A percentile compares a stretch with the other conserved stretches of the same genome.
Evolutionary conservation across 2,888 invertebrate species (phyloP).

Genomic region (Chirona hameri): DNA sequence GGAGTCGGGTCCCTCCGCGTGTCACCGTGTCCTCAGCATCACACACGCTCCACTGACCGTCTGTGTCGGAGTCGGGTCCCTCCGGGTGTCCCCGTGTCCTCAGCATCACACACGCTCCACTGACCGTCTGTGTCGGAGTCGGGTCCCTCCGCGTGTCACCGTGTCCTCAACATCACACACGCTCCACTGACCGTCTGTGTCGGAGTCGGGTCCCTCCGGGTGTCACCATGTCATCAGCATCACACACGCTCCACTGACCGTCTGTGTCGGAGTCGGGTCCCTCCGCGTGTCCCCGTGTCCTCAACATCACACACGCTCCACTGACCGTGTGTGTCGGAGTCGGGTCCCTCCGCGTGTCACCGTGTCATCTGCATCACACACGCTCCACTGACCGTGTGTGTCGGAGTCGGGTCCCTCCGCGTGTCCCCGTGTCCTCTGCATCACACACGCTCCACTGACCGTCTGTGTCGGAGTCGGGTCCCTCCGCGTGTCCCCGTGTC

Average conservation of each 20-base stretch:
- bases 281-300: too few species aligned
- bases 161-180: too few species aligned
- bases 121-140: conserved; percentile 45
- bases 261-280: conserved; percentile 48
- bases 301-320: neutral
- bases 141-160: conserved; percentile 71
- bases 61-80: conserved; percentile 48
- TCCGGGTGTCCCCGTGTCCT: too few species aligned
- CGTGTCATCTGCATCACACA: conserved; percentile 51
- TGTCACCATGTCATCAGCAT: conserved; percentile 75
- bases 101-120: neutral
- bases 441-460: conserved; percentile 27
- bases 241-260: conserved; percentile 27
- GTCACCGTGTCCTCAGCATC: conserved; percentile 65
- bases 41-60: conserved; percentile 31
- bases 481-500: conserved; percentile 77
- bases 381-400: conserved; percentile 41
- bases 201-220: conserved; percentile 59
- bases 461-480: conserved; percentile 47
- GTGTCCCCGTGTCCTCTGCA: too few species aligned
- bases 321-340: conserved; percentile 44
- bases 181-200: conserved; percentile 41
- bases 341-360: conserved; percentile 67
- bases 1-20: conserved; percentile 61
- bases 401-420: conserved; percentile 59